Percentiles rank a stretch among this genome's conserved stretches.
Evolutionary conservation across 2,113 vertebrate species (phyloP).

Genomic region (Paraplagusia blochii): DNA sequence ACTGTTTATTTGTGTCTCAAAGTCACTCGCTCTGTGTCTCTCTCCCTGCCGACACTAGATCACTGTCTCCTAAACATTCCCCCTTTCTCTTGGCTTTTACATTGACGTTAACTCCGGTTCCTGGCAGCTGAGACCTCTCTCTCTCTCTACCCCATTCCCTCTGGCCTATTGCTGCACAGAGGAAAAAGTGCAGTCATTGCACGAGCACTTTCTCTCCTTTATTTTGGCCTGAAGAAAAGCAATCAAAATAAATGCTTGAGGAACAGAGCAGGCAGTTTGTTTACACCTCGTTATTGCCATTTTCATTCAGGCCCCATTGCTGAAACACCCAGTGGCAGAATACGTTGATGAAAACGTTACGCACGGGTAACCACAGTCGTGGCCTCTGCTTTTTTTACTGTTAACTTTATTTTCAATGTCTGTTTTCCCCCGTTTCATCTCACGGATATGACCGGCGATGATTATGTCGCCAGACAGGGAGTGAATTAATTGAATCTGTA

Average conservation of each 20-base stretch:
- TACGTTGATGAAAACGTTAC: conserved; percentile 36
- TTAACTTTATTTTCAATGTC: too few relatives aligned
- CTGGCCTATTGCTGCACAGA: conserved; percentile 8
- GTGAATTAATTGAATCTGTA: conserved; percentile 50
- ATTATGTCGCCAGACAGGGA: too few relatives aligned
- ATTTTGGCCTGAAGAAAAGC: conserved; percentile 28
- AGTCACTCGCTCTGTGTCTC: conserved; percentile 11
- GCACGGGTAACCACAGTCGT: conserved; percentile 1
- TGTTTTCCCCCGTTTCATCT: not conserved
- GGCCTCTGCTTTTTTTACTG: too few relatives aligned
- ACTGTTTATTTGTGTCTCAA: conserved; percentile 9
- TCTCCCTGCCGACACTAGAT: conserved; percentile 7
- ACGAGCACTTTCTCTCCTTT: conserved; percentile 4
- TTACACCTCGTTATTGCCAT: conserved; percentile 53
- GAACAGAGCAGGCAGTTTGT: conserved; percentile 50
- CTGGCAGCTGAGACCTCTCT: conserved; percentile 27
- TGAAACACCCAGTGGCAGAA: conserved; percentile 20
- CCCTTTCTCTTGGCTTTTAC: conserved; percentile 12
- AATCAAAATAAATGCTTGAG: conserved; percentile 48
- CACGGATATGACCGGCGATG: too few relatives aligned
- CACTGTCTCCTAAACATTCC: conserved; percentile 12
- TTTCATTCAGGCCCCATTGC: conserved; percentile 21
- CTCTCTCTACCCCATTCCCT: conserved; percentile 12
- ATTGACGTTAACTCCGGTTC: conserved; percentile 24
- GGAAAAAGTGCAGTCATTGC: not conserved